A percentile compares a stretch with the other conserved stretches of the same genome.
Evolutionary conservation across 64 coral and sea anemone genomes (phyloP).

Genomic region (Dendronephthya gigantea): DNA sequence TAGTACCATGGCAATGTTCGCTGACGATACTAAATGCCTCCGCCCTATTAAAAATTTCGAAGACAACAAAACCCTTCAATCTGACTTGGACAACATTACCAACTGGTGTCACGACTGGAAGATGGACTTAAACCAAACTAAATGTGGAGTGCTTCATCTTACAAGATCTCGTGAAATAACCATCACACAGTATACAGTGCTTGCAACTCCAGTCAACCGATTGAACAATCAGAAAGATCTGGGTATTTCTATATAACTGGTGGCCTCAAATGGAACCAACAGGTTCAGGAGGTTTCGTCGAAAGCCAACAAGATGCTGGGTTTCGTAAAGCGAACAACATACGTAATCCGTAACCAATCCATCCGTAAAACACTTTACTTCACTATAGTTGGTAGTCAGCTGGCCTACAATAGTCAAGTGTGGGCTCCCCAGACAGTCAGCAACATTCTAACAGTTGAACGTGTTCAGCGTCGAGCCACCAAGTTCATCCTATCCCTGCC

Average conservation of each 20-base stretch:
- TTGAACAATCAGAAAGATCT: slow-evolving; percentile 20
- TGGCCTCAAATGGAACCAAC: slow-evolving; percentile 13
- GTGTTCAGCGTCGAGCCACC: neutral
- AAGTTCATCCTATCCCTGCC: slow-evolving; percentile 29
- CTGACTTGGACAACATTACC: too few species aligned
- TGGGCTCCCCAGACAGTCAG: slow-evolving; percentile 19
- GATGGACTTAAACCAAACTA: neutral
- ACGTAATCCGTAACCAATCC: neutral
- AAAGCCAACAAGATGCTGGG: slow-evolving; percentile 35
- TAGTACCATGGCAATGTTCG: too few species aligned
- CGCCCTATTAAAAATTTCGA: too few species aligned
- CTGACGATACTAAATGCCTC: too few species aligned
- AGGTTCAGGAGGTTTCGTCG: neutral
- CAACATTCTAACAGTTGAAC: neutral
- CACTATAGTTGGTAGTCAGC: slow-evolving; percentile 17
- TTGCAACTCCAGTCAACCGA: neutral
- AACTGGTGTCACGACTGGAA: neutral
- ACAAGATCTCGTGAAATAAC: neutral
- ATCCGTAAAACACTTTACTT: slow-evolving; percentile 10
- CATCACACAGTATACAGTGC: neutral
- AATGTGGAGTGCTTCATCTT: neutral
- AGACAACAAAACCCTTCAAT: too few species aligned
- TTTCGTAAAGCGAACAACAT: slow-evolving; percentile 10
- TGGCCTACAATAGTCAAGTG: slow-evolving; percentile 29
- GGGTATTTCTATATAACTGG: neutral